Conservation (phyloP, 2,888 invertebrate species). For the Napeogenes sylphis region DNA sequence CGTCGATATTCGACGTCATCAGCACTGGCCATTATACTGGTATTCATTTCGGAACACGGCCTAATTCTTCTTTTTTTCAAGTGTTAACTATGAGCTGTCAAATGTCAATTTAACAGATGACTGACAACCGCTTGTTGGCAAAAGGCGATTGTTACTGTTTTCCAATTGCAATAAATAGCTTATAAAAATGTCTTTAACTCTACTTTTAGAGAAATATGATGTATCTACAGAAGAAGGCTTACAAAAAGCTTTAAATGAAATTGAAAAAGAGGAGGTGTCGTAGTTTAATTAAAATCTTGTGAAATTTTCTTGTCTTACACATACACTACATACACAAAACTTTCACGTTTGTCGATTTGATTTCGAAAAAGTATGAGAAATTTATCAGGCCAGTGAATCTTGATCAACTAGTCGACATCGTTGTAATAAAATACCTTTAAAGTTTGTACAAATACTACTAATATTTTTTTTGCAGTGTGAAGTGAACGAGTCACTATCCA, state of each 20-base stretch:
- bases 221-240: constrained; percentile 77
- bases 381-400: too few species aligned
- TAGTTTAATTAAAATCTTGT: not conserved
- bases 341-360: too few species aligned
- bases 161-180: not conserved
- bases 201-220: constrained; percentile 69
- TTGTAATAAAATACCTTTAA: too few species aligned
- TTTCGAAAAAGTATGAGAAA: too few species aligned
- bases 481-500: constrained; percentile 83
- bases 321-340: not conserved
- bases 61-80: not conserved
- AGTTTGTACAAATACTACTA: too few species aligned
- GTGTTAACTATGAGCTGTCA: not conserved
- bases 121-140: too few species aligned
- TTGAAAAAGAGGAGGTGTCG: constrained; percentile 78
- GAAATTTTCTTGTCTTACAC: not conserved
- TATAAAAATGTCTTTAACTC: constrained; percentile 41
- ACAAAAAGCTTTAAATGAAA: constrained; percentile 74
- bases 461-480: constrained; percentile 71
- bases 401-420: too few species aligned
- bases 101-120: not conserved
- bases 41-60: too few species aligned
- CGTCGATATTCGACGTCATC: too few species aligned
- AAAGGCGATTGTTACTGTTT: not conserved
- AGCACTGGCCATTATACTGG: too few species aligned